Conservation (phyloP, 2,797 vertebrate species). For the Cynodonichthys magdalenae region DNA sequence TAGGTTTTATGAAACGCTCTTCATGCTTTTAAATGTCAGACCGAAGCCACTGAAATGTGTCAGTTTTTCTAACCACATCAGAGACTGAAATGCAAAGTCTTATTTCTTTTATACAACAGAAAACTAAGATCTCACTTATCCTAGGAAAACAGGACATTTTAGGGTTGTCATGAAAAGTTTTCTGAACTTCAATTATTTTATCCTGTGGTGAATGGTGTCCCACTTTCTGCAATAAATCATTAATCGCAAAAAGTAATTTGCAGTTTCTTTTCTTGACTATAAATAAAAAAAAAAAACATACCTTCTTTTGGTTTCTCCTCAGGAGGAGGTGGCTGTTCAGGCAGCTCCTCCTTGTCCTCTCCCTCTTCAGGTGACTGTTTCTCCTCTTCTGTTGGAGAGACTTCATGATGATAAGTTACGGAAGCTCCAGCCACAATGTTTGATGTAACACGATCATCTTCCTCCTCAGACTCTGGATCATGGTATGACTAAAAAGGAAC, state of each 20-base stretch:
- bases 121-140: no score
- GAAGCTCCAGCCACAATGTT: constrained; percentile 79
- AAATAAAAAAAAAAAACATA: constrained; percentile 21
- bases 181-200: no score
- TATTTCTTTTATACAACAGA: no score
- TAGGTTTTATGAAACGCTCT: no score
- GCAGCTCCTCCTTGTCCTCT: constrained; percentile 79
- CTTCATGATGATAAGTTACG: constrained; percentile 45
- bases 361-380: constrained; percentile 33
- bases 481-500: constrained; percentile 62
- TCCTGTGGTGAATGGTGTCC: no score
- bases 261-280: neutral
- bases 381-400: constrained; percentile 49
- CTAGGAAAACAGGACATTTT: no score
- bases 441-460: constrained; percentile 78
- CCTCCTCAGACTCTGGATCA: constrained; percentile 79
- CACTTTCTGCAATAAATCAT: no score
- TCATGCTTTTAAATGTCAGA: no score
- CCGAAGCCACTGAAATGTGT: no score
- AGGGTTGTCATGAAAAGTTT: no score
- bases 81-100: no score
- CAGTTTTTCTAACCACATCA: no score
- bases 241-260: neutral
- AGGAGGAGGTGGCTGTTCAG: constrained; percentile 73
- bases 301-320: constrained; percentile 73